phyloP scores from a whole-genome alignment of 2,888 invertebrate genomes.

The Beris morrisii region DNA sequence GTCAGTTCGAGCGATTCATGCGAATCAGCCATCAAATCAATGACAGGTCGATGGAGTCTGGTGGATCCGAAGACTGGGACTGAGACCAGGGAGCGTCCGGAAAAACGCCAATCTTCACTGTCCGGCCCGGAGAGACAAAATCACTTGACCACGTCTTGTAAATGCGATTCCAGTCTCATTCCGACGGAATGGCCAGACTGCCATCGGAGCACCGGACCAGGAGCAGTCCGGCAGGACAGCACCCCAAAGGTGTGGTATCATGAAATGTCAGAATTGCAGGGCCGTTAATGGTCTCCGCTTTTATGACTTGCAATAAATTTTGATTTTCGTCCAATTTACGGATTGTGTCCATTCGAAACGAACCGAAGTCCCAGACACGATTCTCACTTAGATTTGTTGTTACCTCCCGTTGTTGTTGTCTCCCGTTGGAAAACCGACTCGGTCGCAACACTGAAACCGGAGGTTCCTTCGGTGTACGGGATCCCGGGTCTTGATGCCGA shows the following conservation, averaged over 20 bases:
- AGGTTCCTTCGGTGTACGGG: no score
- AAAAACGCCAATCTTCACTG: background rate
- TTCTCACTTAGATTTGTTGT: no score
- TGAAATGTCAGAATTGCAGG: conserved; percentile 20
- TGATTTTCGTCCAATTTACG: conserved; percentile 33
- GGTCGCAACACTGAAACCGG: background rate
- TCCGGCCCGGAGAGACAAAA: conserved; percentile 18
- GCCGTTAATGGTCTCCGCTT: conserved; percentile 25
- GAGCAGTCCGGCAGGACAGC: background rate
- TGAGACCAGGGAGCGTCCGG: background rate
- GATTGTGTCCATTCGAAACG: conserved; percentile 12
- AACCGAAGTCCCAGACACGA: no score
- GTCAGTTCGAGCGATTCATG: conserved; percentile 27
- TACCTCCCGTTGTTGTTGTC: background rate
- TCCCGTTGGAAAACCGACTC: background rate
- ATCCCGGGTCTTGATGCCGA: no score
- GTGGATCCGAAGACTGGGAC: background rate
- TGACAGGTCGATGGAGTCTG: background rate
- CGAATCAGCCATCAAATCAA: conserved; percentile 20
- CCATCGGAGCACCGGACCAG: conserved; percentile 1
- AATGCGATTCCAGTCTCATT: conserved; percentile 14
- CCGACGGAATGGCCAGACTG: conserved; percentile 22
- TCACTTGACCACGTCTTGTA: conserved; percentile 30
- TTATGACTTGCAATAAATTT: conserved; percentile 32
- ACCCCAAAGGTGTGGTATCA: conserved; percentile 28